phyloP scores from a whole-genome alignment of 2,797 vertebrate species.

The Gymnothorax reevesii region DNA sequence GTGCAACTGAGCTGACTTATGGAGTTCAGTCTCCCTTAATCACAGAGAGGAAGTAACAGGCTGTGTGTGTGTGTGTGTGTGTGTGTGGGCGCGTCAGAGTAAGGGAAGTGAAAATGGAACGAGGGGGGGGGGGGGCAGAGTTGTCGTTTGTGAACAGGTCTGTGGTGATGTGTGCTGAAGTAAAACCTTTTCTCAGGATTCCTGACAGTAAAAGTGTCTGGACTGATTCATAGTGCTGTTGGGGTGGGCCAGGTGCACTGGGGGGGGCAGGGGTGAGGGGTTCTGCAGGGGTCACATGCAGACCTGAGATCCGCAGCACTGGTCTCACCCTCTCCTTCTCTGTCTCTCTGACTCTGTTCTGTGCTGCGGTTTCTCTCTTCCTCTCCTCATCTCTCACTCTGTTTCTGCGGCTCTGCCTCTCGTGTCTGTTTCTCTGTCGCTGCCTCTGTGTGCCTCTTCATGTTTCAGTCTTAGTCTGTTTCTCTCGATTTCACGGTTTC shows the following conservation, averaged over 20 bases:
- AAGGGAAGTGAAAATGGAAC: neutral
- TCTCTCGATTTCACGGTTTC: neutral
- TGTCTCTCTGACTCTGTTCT: neutral
- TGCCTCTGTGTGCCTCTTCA: neutral
- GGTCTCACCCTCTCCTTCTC: neutral
- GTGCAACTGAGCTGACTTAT: neutral
- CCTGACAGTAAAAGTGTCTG: conserved; percentile 63
- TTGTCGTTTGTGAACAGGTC: neutral
- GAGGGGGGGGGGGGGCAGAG: neutral
- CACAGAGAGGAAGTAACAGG: conserved; percentile 11
- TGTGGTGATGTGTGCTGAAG: conserved; percentile 37
- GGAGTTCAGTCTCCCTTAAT: neutral
- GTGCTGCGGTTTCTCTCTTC: neutral
- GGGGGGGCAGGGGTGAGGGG: conserved; percentile 24
- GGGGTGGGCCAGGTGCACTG: conserved; percentile 55
- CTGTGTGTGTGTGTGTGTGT: neutral
- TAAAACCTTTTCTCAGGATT: conserved; percentile 55
- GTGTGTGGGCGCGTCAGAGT: neutral
- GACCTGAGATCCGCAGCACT: neutral
- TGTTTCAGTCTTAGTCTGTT: neutral
- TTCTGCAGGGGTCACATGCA: conserved; percentile 34
- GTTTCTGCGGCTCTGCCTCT: neutral
- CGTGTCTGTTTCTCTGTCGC: neutral
- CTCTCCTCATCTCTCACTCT: neutral
- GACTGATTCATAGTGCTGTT: conserved; percentile 54